Percentiles rank a stretch among this genome's conserved stretches.
Conservation (phyloP, 2,888 invertebrate genomes). For the Drosophila tanythrix region DNA sequence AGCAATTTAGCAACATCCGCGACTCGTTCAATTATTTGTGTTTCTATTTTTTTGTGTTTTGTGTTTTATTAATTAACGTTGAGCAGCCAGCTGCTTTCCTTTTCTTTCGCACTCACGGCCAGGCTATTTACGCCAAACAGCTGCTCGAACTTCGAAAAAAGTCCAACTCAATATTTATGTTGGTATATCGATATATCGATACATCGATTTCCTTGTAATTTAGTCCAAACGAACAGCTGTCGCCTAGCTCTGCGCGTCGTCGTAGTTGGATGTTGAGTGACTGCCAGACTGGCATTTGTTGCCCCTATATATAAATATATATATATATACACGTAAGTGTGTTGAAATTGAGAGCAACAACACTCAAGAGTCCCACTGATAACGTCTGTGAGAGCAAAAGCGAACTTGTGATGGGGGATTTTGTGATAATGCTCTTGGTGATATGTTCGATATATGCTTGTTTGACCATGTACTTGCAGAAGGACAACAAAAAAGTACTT, state of each 20-base stretch:
- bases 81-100: constrained; percentile 62
- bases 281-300: constrained; percentile 30
- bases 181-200: constrained; percentile 45
- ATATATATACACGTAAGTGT: constrained; percentile 18
- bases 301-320: constrained; percentile 38
- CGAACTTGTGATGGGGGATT: constrained; percentile 43
- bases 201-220: constrained; percentile 19
- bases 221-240: constrained; percentile 37
- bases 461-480: constrained; percentile 7
- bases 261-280: constrained; percentile 47
- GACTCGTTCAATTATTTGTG: constrained; percentile 42
- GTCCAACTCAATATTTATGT: constrained; percentile 27
- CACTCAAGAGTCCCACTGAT: constrained; percentile 37
- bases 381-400: constrained; percentile 29
- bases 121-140: constrained; percentile 55
- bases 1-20: constrained; percentile 41
- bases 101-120: constrained; percentile 55
- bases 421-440: constrained; percentile 49
- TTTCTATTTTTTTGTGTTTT: constrained; percentile 41
- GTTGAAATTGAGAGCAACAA: constrained; percentile 15
- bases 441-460: constrained; percentile 24
- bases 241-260: constrained; percentile 25
- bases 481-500: constrained; percentile 22
- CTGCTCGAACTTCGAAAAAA: constrained; percentile 40
- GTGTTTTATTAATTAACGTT: constrained; percentile 58